Conservation (phyloP, 2,797 vertebrate species). For the Catharus ustulatus region DNA sequence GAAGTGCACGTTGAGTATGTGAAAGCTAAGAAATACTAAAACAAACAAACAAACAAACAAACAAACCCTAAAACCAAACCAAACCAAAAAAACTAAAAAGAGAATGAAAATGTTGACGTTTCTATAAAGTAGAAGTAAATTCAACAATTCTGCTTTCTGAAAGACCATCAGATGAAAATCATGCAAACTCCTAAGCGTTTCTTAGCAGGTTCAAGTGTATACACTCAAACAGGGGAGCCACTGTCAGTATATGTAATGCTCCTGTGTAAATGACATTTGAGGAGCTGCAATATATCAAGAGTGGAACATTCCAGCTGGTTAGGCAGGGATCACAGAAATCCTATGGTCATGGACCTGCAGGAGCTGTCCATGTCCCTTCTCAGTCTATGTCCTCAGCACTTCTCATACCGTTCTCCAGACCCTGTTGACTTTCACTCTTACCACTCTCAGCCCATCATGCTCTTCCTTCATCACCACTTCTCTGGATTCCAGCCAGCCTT, state of each 20-base stretch:
- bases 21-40: neutral
- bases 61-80: no score
- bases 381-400: neutral
- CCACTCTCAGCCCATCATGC: neutral
- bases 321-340: neutral
- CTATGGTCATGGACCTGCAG: fast-evolving
- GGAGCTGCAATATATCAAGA: neutral
- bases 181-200: neutral
- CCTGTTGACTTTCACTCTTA: neutral
- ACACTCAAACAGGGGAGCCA: fast-evolving
- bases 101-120: neutral
- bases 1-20: neutral
- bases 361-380: neutral
- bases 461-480: neutral
- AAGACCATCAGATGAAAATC: neutral
- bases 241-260: neutral
- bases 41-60: no score
- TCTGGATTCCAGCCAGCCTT: neutral
- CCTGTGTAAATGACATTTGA: neutral
- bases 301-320: neutral
- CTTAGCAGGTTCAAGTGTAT: neutral
- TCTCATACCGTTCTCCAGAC: neutral
- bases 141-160: neutral
- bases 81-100: neutral
- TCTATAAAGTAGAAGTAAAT: neutral